Evolutionary conservation across 2,888 invertebrate species (phyloP), one percentile per base, ranked within the genome.

Genomic region (Nineta flava): DNA sequence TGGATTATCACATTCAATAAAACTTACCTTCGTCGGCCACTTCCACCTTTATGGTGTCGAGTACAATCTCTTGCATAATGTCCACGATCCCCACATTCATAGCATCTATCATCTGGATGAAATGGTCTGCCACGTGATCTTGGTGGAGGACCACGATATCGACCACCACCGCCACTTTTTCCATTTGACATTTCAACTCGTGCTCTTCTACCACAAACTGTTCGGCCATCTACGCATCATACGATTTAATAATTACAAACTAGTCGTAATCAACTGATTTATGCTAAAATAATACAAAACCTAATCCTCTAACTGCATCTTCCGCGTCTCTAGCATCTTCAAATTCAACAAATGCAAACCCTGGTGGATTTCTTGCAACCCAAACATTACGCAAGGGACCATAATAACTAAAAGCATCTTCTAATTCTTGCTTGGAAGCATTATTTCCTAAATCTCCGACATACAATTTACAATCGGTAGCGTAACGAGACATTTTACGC

Each of bases 341-440:
- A 65, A 87, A 93, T 65, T 93, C 92, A 2, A 93, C 90, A 68
- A 93, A 93, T 7, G 92, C 93, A 68, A 94, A 93, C 48, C 93
- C 95, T 51, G 95, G 93, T 12, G 91, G 92, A 66, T 95, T 93
- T 57, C 94, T 76, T 0, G 95, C 95, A n/a, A 96, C 93, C 95
- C 95, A 96, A 44, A 95, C 94, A 70, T 91, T 94, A 60, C 88
- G 77, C 58, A 95, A 70, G 1, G 88, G 85, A 10, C 95, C 95
- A 63, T 92, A 95, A 60, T 91, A 86, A 52, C 86, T 82, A 69
- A 95, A 96, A 13, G 90, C 87, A 65, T 91, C 87, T 70, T 95
- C 94, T 50, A 92, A 73, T 68, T 93, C 93, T 60, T 91, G 87
- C 70, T 93, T 92, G 53, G 91, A 87, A 32, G 94, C 93, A 60